Conservation (phyloP, 2,888 invertebrate genomes). For the Hylaea fasciaria region DNA sequence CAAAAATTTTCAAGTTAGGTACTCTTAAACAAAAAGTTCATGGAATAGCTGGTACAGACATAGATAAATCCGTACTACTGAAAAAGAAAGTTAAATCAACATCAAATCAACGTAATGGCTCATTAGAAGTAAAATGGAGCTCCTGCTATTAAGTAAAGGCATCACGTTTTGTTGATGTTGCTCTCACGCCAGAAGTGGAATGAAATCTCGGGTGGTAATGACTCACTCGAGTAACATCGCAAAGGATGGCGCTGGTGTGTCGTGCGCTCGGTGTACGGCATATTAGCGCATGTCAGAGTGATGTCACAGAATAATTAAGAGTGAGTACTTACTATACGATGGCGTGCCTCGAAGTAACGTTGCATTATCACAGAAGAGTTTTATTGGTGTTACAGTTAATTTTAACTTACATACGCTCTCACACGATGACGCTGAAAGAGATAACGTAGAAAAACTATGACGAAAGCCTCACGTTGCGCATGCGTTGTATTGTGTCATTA, state of each 20-base stretch:
- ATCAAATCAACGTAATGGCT: conserved; percentile 56
- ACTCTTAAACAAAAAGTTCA: not conserved
- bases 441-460: conserved; percentile 62
- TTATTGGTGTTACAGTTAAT: conserved; percentile 54
- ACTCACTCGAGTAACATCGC: conserved; percentile 33
- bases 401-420: conserved; percentile 51
- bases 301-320: conserved; percentile 13
- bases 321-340: conserved; percentile 22
- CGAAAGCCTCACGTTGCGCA: conserved; percentile 47
- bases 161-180: conserved; percentile 60
- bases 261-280: conserved; percentile 28
- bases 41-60: not conserved
- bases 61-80: conserved; percentile 32
- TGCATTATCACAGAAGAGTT: conserved; percentile 22
- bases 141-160: conserved; percentile 59
- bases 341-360: conserved; percentile 37
- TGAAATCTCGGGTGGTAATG: conserved; percentile 39
- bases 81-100: conserved; percentile 60
- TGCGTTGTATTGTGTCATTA: conserved; percentile 26
- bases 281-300: conserved; percentile 27
- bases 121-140: conserved; percentile 58
- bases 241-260: conserved; percentile 33
- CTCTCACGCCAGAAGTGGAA: conserved; percentile 55
- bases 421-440: conserved; percentile 58
- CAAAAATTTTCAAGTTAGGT: not conserved